Evolutionary conservation across 2,797 vertebrate genomes (phyloP).

Genomic region (Myotis planiceps): DNA sequence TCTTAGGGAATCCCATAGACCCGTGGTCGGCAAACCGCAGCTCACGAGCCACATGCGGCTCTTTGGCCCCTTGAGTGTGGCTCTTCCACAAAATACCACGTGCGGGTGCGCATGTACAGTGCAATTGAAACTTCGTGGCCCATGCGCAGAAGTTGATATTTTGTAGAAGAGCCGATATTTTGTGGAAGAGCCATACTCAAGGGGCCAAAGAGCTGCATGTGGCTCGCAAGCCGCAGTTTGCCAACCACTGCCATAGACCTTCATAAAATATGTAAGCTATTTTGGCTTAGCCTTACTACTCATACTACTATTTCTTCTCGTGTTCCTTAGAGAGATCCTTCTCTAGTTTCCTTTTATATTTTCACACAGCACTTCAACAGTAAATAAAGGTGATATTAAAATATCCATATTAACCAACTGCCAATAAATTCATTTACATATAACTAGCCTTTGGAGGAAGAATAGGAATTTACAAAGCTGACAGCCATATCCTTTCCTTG

Average conservation of each 20-base stretch:
- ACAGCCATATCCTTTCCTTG: not conserved
- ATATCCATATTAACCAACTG: not conserved
- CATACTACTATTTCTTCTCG: not conserved
- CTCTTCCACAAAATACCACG: no score
- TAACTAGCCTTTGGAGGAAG: not conserved
- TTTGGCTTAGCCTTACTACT: not conserved
- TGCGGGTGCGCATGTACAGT: no score
- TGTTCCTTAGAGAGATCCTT: not conserved
- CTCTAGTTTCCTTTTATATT: not conserved
- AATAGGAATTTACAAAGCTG: not conserved
- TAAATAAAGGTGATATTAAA: not conserved
- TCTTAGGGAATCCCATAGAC: not conserved
- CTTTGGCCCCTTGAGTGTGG: no score
- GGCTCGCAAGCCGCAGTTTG: no score
- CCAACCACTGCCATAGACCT: not conserved
- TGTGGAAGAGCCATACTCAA: no score
- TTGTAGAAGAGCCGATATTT: no score
- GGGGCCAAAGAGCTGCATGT: no score
- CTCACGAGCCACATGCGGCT: no score
- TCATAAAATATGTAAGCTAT: not conserved
- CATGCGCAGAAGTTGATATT: no score
- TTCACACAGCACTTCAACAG: not conserved
- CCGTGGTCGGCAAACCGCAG: no score
- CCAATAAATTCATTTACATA: not conserved
- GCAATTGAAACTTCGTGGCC: no score